Evolutionary conservation across 2,113 vertebrate species (phyloP).

Genomic region (Abramis brama): DNA sequence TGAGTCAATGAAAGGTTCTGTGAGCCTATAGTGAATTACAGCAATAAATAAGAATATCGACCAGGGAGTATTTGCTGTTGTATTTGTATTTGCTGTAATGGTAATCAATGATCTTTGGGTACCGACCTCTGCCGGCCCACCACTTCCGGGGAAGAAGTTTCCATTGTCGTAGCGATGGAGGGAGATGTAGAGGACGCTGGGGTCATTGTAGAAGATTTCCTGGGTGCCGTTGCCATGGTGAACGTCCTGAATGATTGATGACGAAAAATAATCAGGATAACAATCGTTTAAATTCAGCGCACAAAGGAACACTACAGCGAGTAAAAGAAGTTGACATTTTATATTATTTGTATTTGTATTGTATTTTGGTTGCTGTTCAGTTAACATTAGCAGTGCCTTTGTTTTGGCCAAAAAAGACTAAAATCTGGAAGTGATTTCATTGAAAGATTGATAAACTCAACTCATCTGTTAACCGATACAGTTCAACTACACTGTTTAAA

Average conservation of each 20-base stretch:
- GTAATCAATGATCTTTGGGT: neutral
- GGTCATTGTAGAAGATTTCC: slow-evolving; percentile 91
- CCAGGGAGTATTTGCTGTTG: neutral
- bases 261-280: neutral
- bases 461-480: neutral
- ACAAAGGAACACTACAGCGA: too few relatives aligned
- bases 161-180: slow-evolving; percentile 90
- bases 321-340: too few relatives aligned
- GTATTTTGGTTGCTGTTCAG: neutral
- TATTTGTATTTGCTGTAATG: neutral
- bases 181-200: slow-evolving; percentile 90
- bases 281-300: neutral
- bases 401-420: neutral
- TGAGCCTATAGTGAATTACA: neutral
- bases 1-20: neutral
- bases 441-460: neutral
- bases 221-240: slow-evolving; percentile 96
- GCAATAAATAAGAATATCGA: neutral
- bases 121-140: slow-evolving; percentile 73
- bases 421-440: neutral
- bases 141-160: slow-evolving; percentile 93
- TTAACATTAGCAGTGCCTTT: neutral
- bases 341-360: neutral
- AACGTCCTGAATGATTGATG: slow-evolving; percentile 80
- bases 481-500: too few relatives aligned